Conservation (phyloP, 1,140 invertebrate genomes). For the Drosophila teissieri region DNA sequence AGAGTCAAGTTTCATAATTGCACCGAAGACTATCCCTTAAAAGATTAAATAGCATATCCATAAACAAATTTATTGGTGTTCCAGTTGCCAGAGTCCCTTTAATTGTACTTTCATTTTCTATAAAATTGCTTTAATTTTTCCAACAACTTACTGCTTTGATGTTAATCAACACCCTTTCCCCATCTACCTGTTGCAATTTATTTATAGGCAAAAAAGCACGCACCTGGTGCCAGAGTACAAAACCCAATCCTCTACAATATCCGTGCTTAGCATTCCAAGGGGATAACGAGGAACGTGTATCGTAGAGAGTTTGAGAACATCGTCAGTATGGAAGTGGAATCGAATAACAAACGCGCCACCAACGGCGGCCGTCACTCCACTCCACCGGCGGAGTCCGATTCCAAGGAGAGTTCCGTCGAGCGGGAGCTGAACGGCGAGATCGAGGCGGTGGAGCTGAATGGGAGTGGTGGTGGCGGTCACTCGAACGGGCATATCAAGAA, state of each 20-base stretch:
- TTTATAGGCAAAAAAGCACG: constrained; percentile 26
- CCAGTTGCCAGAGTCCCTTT: too few species aligned
- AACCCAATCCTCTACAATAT: constrained; percentile 8
- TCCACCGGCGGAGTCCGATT: constrained; percentile 48
- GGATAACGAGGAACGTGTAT: neutral
- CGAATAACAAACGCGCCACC: constrained; percentile 46
- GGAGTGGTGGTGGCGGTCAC: constrained; percentile 51
- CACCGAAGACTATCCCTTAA: neutral
- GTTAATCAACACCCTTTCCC: neutral
- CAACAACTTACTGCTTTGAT: neutral
- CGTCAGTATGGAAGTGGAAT: constrained; percentile 66
- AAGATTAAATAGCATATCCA: neutral
- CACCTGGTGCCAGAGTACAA: constrained; percentile 74
- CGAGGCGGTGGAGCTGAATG: constrained; percentile 74
- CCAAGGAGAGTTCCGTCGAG: constrained; percentile 82
- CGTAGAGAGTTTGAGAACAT: neutral
- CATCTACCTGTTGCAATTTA: constrained; percentile 1
- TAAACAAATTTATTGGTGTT: neutral
- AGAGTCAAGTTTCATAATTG: neutral
- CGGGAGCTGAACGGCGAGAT: constrained; percentile 81
- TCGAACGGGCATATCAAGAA: constrained; percentile 75
- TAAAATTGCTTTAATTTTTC: neutral
- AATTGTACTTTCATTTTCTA: too few species aligned
- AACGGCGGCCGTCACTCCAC: constrained; percentile 45
- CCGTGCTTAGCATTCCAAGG: constrained; percentile 28